Conservation (phyloP, 1,140 invertebrate genomes). For the Augochlora pura region DNA sequence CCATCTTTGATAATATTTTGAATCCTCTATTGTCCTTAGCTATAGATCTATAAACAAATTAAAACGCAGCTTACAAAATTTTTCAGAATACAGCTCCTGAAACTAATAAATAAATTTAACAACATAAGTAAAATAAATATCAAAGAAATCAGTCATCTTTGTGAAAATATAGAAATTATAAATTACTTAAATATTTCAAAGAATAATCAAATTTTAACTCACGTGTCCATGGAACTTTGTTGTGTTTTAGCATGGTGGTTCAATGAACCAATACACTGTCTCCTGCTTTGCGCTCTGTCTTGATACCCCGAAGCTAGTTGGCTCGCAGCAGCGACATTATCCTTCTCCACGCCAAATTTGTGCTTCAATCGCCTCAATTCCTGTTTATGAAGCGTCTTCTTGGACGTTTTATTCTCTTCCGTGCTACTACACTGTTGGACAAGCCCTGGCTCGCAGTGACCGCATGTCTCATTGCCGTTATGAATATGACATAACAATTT, state of each 20-base stretch:
- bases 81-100: too few species aligned
- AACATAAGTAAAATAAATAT: background rate
- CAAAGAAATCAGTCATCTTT: background rate
- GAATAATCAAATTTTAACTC: conserved; percentile 61
- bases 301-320: conserved; percentile 82
- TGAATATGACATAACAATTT: conserved; percentile 93
- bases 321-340: conserved; percentile 76
- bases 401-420: conserved; percentile 55
- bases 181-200: background rate
- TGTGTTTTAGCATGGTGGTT: conserved; percentile 91
- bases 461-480: conserved; percentile 90
- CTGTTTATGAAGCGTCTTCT: conserved; percentile 83
- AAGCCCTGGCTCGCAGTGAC: conserved; percentile 93
- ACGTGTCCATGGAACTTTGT: conserved; percentile 89
- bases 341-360: conserved; percentile 88
- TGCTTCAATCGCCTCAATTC: conserved; percentile 89
- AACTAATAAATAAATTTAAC: background rate
- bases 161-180: background rate
- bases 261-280: conserved; percentile 89
- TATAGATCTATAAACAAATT: conserved; percentile 84
- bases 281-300: conserved; percentile 89
- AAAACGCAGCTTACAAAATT: background rate
- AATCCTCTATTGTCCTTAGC: conserved; percentile 92
- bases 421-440: conserved; percentile 74
- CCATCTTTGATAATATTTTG: conserved; percentile 93